Percentiles rank a stretch among this genome's conserved stretches.
Conservation (phyloP, 2,113 vertebrate species). For the rat (Rattus norvegicus) region DNA sequence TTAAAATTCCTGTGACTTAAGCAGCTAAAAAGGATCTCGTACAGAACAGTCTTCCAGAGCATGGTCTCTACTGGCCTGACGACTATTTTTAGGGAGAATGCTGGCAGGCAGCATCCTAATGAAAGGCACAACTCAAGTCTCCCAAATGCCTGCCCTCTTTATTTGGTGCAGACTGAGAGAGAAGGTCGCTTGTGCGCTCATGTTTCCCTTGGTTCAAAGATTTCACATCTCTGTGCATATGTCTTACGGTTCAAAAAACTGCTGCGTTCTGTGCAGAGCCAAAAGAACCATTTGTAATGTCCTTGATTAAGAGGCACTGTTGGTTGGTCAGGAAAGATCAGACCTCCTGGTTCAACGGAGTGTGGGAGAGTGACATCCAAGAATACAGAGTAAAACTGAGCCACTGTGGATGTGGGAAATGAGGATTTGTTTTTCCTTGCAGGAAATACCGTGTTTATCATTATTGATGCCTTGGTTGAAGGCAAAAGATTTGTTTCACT, state of each 20-base stretch:
- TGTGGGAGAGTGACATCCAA: background rate
- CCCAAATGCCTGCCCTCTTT: slow-evolving; percentile 50
- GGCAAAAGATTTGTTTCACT: background rate
- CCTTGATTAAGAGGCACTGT: background rate
- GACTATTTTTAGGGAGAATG: slow-evolving; percentile 75
- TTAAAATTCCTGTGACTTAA: slow-evolving; percentile 79
- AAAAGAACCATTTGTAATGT: background rate
- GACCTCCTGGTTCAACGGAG: background rate
- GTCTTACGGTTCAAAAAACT: background rate
- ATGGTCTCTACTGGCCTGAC: slow-evolving; percentile 61
- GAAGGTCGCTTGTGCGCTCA: background rate
- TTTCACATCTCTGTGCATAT: slow-evolving; percentile 17
- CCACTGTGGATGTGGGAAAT: background rate
- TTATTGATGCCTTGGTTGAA: background rate
- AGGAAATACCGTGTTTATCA: background rate
- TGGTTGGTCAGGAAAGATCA: slow-evolving; percentile 20
- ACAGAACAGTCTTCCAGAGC: slow-evolving; percentile 54
- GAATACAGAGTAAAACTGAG: background rate
- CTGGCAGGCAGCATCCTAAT: slow-evolving; percentile 74
- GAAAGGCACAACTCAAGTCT: slow-evolving; percentile 58
- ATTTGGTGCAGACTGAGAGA: background rate
- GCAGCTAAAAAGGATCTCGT: slow-evolving; percentile 66
- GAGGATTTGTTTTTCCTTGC: background rate
- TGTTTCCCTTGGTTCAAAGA: slow-evolving; percentile 61
- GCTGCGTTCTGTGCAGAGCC: background rate